Conservation (phyloP, 2,888 invertebrate genomes). For the Drosophila nr. perissopoda region DNA sequence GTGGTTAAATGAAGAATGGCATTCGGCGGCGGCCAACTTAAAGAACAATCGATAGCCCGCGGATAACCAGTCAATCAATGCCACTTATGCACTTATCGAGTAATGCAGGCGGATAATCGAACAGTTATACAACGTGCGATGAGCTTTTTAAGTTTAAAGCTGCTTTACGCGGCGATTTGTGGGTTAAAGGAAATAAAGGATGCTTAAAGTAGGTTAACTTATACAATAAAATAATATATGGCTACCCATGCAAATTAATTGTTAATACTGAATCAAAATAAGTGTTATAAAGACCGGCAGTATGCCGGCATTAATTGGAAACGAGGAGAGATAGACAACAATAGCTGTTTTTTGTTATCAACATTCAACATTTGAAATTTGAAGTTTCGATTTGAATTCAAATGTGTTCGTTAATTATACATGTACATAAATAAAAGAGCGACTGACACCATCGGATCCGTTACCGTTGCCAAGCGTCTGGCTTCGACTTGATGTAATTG, state of each 20-base stretch:
- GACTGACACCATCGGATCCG: constrained; percentile 8
- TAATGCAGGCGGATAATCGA: constrained; percentile 5
- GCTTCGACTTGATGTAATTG: background rate
- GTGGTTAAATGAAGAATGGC: background rate
- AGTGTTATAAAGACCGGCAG: background rate
- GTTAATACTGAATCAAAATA: constrained; percentile 6
- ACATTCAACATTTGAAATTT: background rate
- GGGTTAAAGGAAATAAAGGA: constrained; percentile 11
- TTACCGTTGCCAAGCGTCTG: constrained; percentile 25
- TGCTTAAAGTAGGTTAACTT: constrained; percentile 15
- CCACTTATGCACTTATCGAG: constrained; percentile 7
- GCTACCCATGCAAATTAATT: constrained; percentile 4
- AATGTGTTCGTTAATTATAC: background rate
- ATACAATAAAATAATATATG: background rate
- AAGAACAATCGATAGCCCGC: constrained; percentile 15
- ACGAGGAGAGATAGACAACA: background rate
- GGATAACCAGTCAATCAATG: constrained; percentile 9
- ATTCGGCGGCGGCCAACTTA: constrained; percentile 13
- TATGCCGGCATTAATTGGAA: background rate
- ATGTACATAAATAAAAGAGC: constrained; percentile 1
- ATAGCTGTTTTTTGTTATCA: background rate
- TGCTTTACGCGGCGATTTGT: background rate
- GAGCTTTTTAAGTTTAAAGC: constrained; percentile 1
- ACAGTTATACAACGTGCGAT: constrained; percentile 10
- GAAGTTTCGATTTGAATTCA: background rate